Base-by-base conservation (phyloP, 2,888 invertebrate genomes). In the Synanthedon tipuliformis region DNA sequence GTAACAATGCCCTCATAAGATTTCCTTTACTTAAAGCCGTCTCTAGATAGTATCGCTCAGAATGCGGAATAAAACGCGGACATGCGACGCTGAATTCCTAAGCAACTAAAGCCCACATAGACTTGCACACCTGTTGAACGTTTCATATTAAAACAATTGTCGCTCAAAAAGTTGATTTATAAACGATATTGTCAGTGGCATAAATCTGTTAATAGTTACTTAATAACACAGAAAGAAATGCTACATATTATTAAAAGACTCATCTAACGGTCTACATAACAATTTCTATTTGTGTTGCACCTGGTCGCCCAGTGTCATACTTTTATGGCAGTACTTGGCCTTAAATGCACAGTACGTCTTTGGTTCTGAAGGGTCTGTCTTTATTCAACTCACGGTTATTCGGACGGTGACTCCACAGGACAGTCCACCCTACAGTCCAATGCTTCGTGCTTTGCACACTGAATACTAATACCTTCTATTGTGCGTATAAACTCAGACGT, bases 391-490 rank as follows among this genome's bases (percentile, higher is more conserved):
- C 85, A 84, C 85, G 83, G 65, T 59, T 59, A 60, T 58, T 75
- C 78, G 84, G 81, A 64, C 85, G 81, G 75, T 83, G 86, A 86
- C 86, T 83, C 78, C 78, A 78, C 77, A 69, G 74, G 69, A 71
- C 76, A 71, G 77, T 79, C 73, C 78, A 77, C 70, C 71, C 72
- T 69, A 74, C 73, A 72, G 76, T 73, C 75, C 72, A 73, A 73
- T 71, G 69, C 71, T 60, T 62, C 64, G 63, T 66, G 55, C 56
- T 49, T 65, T 64, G 68, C 69, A 69, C 65, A 65, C 66, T 62
- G 86, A 81, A 87, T 87, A 85, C 81, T 83, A 87, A 87, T 87
- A 68, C 55, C 64, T 58, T 41, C 71, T 69, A 76, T 81, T 81
- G 77, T 81, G 64, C 66, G 63, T 63, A 63, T 66, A 63, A 74